phyloP scores from a whole-genome alignment of 64 coral and sea anemone genomes.

The Catalaphyllia jardinei region DNA sequence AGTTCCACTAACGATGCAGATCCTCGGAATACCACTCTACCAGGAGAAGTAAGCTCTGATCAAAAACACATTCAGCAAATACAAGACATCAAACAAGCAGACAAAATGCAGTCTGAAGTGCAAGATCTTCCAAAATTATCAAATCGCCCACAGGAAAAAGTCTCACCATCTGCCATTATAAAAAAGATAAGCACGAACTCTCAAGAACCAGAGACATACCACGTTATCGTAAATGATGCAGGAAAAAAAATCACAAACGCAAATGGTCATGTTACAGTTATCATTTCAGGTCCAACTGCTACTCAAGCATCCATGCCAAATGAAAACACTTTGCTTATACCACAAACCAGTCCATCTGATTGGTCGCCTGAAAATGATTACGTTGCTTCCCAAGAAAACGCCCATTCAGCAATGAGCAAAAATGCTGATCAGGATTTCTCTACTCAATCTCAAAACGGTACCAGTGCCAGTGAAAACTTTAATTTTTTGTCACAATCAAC shows the following conservation, averaged over 20 bases:
- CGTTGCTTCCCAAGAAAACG: neutral
- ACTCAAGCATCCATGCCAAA: neutral
- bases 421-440: neutral
- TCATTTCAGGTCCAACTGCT: slow-evolving; percentile 41
- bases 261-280: slow-evolving; percentile 42
- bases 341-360: neutral
- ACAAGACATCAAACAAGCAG: neutral
- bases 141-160: neutral
- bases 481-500: neutral
- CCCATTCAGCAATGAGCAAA: neutral
- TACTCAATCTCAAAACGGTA: neutral
- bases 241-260: slow-evolving; percentile 30
- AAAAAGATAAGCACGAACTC: neutral
- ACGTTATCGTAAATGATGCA: slow-evolving; percentile 26
- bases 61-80: neutral
- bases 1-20: neutral
- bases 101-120: neutral
- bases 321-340: slow-evolving; percentile 18
- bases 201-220: slow-evolving; percentile 24
- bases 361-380: neutral
- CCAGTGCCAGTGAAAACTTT: neutral
- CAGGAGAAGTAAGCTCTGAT: neutral
- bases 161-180: slow-evolving; percentile 17
- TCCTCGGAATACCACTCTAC: neutral
- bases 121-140: neutral